These are phyloP conservation scores for Anolis apletophallus DNA, from an alignment of 2,797 vertebrate species.

Conservation along the genomic window DNA sequence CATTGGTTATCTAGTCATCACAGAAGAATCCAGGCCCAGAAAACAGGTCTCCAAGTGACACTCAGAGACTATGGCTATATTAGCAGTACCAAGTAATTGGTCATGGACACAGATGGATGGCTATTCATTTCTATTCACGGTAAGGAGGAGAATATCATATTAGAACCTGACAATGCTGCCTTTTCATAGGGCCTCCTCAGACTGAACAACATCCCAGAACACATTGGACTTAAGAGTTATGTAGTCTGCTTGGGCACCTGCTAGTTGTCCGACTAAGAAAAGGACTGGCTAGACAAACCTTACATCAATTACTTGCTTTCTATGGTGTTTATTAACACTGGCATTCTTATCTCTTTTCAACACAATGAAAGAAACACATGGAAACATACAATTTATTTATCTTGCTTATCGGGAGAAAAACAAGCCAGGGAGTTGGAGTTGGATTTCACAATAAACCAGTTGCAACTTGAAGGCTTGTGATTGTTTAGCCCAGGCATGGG, in stretches of 20 bases:
- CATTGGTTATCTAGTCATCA: not conserved
- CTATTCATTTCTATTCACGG: not conserved
- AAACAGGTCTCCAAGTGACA: slow-evolving; percentile 16
- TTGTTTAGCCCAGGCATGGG: too few relatives aligned
- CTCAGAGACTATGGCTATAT: slow-evolving; percentile 34
- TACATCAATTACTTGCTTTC: not conserved
- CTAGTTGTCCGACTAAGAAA: not conserved
- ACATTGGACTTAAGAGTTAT: not conserved
- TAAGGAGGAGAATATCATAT: not conserved
- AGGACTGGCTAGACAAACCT: not conserved
- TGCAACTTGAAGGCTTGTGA: not conserved
- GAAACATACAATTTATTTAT: not conserved
- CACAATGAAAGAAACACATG: not conserved
- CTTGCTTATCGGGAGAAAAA: not conserved
- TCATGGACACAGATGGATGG: not conserved
- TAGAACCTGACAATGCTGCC: not conserved
- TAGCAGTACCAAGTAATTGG: not conserved
- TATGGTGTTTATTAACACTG: not conserved
- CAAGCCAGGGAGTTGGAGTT: not conserved
- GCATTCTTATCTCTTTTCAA: not conserved
- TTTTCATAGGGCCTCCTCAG: not conserved
- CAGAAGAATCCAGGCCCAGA: not conserved
- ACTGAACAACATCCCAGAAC: not conserved
- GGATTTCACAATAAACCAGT: not conserved
- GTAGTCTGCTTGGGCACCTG: not conserved